Conservation (phyloP, 1,140 invertebrate species). For the Drosophila nigrodunni region DNA sequence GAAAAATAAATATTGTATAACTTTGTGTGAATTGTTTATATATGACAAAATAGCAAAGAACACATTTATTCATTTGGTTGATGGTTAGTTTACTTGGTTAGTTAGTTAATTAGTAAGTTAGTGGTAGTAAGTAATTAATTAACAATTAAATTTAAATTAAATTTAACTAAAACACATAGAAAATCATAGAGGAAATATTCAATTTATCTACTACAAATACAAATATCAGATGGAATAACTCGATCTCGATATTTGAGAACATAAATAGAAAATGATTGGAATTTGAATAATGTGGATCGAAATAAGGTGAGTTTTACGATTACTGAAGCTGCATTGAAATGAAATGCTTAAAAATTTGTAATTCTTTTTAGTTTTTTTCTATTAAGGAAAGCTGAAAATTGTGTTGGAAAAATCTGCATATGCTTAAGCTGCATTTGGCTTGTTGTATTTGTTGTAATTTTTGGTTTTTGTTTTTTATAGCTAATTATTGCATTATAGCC, state of each 20-base stretch:
- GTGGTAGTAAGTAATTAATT: constrained; percentile 39
- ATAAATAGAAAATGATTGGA: constrained; percentile 33
- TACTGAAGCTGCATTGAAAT: constrained; percentile 63
- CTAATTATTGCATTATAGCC: constrained; percentile 54
- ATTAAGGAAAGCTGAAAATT: constrained; percentile 71
- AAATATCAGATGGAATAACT: constrained; percentile 10
- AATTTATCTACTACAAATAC: constrained; percentile 57
- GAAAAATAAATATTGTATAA: constrained; percentile 71
- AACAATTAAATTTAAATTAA: constrained; percentile 52
- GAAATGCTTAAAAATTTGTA: constrained; percentile 18
- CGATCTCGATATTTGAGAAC: constrained; percentile 30
- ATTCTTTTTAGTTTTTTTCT: constrained; percentile 31
- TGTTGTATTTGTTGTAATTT: constrained; percentile 17
- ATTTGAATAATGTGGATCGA: constrained; percentile 34
- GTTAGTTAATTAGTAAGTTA: constrained; percentile 31
- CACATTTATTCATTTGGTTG: constrained; percentile 73
- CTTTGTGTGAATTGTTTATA: constrained; percentile 66
- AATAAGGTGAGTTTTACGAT: constrained; percentile 46
- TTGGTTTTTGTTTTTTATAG: constrained; percentile 28
- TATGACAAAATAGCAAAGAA: constrained; percentile 78
- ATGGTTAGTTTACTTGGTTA: constrained; percentile 35
- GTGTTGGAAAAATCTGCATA: constrained; percentile 62
- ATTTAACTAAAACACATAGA: constrained; percentile 58
- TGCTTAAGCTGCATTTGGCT: constrained; percentile 71
- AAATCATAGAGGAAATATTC: constrained; percentile 43